Conservation (phyloP, 2,797 vertebrate species). For the Pteronotus mesoamericanus region DNA sequence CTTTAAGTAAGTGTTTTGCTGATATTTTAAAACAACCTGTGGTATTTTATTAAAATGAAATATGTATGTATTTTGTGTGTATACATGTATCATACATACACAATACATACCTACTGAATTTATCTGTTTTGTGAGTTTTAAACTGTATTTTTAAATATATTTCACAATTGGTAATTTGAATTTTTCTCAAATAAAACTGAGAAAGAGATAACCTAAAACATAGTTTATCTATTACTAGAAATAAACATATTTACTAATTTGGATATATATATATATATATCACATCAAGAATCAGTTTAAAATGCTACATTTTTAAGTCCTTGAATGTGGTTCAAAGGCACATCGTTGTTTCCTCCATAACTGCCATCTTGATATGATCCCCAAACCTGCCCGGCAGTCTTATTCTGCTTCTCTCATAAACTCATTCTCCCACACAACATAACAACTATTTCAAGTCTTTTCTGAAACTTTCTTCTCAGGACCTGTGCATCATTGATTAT, state of each 20-base stretch:
- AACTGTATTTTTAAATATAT: not conserved
- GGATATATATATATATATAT: not conserved
- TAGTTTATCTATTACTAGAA: not conserved
- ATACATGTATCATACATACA: not conserved
- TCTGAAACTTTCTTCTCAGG: not conserved
- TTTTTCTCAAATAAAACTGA: not conserved
- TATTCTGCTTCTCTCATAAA: not conserved
- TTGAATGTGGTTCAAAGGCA: not conserved
- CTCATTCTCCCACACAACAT: not conserved
- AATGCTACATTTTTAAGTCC: not conserved
- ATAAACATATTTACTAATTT: not conserved
- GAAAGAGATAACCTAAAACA: not conserved
- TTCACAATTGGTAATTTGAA: not conserved
- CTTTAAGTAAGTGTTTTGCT: not conserved
- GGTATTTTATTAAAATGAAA: conserved; percentile 7
- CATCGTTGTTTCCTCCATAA: not conserved
- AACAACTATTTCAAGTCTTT: not conserved
- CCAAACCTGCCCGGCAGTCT: too few relatives aligned
- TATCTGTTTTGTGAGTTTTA: not conserved
- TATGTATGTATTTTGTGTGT: not conserved
- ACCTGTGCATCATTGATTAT: not conserved
- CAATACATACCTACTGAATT: not conserved
- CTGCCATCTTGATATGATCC: not conserved
- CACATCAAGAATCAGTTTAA: not conserved
- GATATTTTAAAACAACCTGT: not conserved